Percentiles rank a stretch among this genome's conserved stretches.
These are phyloP conservation scores for Bombus balteatus DNA, from an alignment of 1,140 invertebrate species.

Conservation along the genomic window DNA sequence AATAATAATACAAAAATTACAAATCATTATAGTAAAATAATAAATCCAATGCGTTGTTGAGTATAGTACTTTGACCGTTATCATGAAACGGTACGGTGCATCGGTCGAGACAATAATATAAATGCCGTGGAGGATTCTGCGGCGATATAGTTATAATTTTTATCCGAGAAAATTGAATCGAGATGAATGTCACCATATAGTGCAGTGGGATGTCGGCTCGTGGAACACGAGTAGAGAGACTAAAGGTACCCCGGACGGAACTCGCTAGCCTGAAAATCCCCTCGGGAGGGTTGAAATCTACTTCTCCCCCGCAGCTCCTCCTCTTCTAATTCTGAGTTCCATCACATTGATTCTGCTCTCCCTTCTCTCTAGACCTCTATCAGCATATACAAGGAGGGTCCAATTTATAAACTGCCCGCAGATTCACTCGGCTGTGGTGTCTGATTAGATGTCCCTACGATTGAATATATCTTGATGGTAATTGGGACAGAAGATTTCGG, in stretches of 20 bases:
- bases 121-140: no score
- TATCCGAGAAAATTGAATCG: slow-evolving; percentile 58
- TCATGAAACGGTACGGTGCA: background rate
- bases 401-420: slow-evolving; percentile 64
- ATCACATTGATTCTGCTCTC: slow-evolving; percentile 64
- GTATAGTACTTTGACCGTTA: background rate
- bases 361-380: slow-evolving; percentile 60
- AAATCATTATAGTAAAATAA: background rate
- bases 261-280: slow-evolving; percentile 62
- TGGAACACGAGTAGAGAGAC: slow-evolving; percentile 37
- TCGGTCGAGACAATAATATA: background rate
- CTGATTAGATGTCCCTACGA: slow-evolving; percentile 39
- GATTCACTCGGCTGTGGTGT: slow-evolving; percentile 52
- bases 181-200: slow-evolving; percentile 45
- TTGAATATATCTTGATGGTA: slow-evolving; percentile 62
- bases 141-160: slow-evolving; percentile 56
- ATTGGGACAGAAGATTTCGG: slow-evolving; percentile 31
- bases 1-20: background rate
- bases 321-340: slow-evolving; percentile 62
- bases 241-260: slow-evolving; percentile 62
- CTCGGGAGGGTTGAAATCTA: slow-evolving; percentile 67
- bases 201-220: slow-evolving; percentile 37
- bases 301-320: slow-evolving; percentile 47
- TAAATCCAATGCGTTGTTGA: background rate
- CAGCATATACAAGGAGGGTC: slow-evolving; percentile 54